Base-by-base conservation (phyloP, 2,888 invertebrate genomes). In the Himalopsyche japonica region DNA sequence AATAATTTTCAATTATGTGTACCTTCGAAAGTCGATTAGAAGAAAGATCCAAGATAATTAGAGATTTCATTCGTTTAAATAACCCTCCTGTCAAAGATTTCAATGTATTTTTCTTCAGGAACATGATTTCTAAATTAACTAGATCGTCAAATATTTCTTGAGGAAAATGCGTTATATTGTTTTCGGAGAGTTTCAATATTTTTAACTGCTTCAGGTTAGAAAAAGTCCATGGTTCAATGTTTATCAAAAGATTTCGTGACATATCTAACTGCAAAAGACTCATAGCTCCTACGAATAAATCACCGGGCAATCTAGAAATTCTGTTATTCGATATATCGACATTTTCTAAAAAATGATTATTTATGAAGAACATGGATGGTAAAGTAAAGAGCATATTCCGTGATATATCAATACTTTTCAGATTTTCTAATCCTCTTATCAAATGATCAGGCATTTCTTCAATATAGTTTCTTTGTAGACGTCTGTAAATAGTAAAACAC, bases 261-360 rank as follows among this genome's bases (percentile, higher is more conserved):
- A 96, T 90, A 90, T 96, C 96, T 84, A 97, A 90, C 88, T 95
- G 95, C 88, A 94, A 93, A 24, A 96, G 89, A 3, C 92, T 91
- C 10, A 90, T 89, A 34, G 95, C 90, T 5, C 93, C 93, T 0
- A 91, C 88, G 84, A 96, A 94, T 32, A 94, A 89, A 30, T 91
- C 92, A 32, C 93, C 92, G 0, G 94, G 94, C 78, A 95, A 90
- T 30, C 92, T 91, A 80, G 91, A 90, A 20, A 96, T 89, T 85
- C 92, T 91, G 88, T 96, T 96, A 87, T 94, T 93, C 0, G 95
- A 95, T 78, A 96, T 90, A 87, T 95, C 94, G 6, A 96, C 90
- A 5, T 94, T 93, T 87, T 93, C 93, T 30, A 96, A 89, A 85
- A 92, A 93, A 0, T 91, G 89, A 87, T 94, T 93, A 83, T 93